Base-by-base conservation (phyloP, 2,797 vertebrate genomes). In the Paguma larvata region DNA sequence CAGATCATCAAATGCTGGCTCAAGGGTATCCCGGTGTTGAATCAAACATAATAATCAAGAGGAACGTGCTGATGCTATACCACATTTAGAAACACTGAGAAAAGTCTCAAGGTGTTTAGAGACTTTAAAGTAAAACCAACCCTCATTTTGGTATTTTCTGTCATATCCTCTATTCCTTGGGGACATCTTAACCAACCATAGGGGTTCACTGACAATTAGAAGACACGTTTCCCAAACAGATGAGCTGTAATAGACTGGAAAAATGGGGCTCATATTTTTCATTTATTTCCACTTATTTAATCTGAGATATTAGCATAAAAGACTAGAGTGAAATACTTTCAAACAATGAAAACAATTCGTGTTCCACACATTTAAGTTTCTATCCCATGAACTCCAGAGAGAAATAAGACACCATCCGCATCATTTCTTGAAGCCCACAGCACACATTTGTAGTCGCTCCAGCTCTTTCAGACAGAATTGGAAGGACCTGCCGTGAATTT, bases 401-500 rank as follows among this genome's bases (percentile, higher is more conserved):
- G 79, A 94, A 83, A 59, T 5, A 51, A 72, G 72, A 48, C 44
- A 53, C 41, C 0, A 2, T 38, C 59, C 21, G 30, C 59, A 62
- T 73, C 44, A 11, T 70, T 23, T n/a, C 44, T 62, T 44, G 67
- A 41, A 53, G 87, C 63, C 80, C 68, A 23, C n/a, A 23, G 48
- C 89, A 94, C 73, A 53, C 63, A 79, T 56, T 38, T 72, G 30
- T 46, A 41, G 80, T 77, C 46, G 19, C 85, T 88, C 38, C 65
- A 67, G 94, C 89, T 91, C 79, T 1, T 92, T 46, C 85, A 38
- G 83, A 94, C 96, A 91, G 95, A n/a, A 72, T 1, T 56, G 94
- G 95, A 95, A 95, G 79, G 93, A 89, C 73, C 97, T 63, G 97
- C 94, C 95, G 95, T 62, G 95, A 92, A 91, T 93, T 68, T 91